Base-by-base conservation (phyloP, 2,113 vertebrate genomes). In the Piaya cayana region DNA sequence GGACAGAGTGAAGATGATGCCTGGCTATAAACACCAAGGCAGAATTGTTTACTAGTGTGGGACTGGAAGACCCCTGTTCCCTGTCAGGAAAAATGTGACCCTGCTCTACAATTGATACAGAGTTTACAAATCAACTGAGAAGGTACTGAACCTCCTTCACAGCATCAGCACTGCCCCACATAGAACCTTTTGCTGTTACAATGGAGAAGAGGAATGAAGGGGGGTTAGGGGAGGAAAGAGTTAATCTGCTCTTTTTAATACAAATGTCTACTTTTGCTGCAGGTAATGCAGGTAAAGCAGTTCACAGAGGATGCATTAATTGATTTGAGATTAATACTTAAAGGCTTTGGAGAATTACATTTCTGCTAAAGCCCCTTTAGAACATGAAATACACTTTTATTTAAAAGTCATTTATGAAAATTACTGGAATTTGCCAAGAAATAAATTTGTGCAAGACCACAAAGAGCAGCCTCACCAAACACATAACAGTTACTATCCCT, bases 1-100 rank as follows among this genome's bases (percentile, higher is more conserved):
- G 91, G 32, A 16, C 43, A 32, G 26, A 52, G 20, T 4, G 59
- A 60, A 62, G 49, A 22, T 5, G 25, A 29, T 1, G 3, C 12
- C 32, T 32, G 67, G 16, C 22, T 70, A 17, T 19, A 70, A 90
- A 71, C 25, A 70, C 6, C 14, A 8, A 39, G 50, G 20, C 8
- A 86, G 18, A 63, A 43, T 23, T 3, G 8, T n/a, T 77, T 29
- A 27, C 7, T 15, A 52, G 6, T 10, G 5, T 0, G 0, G 27
- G 32, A n/a, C 26, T 30, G 16, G 19, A 20, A 65, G 12, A 72
- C 22, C 23, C 25, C 47, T 23, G 18, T 2, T 63, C 11, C 18
- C 27, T 12, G 21, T 29, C 20, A 16, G 59, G 18, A 23, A 23
- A 49, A 64, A 45, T 0, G 8, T 16, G 32, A 81, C 15, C 25